A percentile compares a stretch with the other conserved stretches of the same genome.
Conservation (phyloP, 2,113 vertebrate species). For the Indri indri region DNA sequence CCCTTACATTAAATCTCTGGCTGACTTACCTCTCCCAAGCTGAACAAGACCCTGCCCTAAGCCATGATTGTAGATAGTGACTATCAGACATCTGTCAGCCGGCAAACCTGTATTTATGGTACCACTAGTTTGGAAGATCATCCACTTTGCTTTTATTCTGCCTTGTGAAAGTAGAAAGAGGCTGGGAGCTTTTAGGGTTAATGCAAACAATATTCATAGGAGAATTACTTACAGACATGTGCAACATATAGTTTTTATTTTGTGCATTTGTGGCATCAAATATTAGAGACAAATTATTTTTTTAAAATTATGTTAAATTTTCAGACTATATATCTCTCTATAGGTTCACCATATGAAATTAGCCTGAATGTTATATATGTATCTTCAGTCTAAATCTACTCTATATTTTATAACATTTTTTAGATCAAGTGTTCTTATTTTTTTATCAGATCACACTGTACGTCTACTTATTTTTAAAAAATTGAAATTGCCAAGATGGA, state of each 20-base stretch:
- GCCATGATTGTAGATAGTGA: background rate
- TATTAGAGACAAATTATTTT: constrained; percentile 35
- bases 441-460: background rate
- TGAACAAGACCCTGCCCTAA: background rate
- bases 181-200: background rate
- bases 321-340: background rate
- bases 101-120: background rate
- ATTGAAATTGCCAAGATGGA: background rate
- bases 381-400: background rate
- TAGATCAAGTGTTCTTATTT: background rate
- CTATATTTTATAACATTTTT: background rate
- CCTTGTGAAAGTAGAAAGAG: background rate
- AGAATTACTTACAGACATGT: background rate
- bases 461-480: background rate
- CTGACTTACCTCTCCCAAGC: background rate
- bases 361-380: background rate
- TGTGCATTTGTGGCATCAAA: background rate
- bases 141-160: background rate
- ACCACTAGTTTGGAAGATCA: background rate
- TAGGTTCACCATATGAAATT: background rate
- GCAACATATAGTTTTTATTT: background rate
- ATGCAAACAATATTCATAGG: background rate
- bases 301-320: background rate
- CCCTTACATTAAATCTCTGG: background rate
- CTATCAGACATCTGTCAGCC: background rate